Base-by-base conservation (phyloP, 2,888 invertebrate species). In the Drosophila neonasuta region DNA sequence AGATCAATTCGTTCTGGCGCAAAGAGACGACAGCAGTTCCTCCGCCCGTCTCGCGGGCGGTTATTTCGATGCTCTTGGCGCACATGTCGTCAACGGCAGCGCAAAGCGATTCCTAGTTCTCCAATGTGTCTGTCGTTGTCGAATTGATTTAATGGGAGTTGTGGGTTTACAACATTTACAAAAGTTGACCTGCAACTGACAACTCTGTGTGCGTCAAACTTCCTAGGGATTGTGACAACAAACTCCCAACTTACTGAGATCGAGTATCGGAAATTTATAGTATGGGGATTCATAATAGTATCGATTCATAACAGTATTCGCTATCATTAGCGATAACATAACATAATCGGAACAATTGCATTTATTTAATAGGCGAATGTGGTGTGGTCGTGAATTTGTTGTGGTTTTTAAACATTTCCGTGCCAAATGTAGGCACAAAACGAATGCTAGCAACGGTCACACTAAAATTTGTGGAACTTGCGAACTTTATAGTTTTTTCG, bases 1-100 rank as follows among this genome's bases (percentile, higher is more conserved):
- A 39, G 10, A 83, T 69, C 2, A 67, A 61, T 46, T 83, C 87
- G n/a, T 74, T 70, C 20, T 55, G 48, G 13, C 81, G 84, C 57
- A 81, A 32, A 2, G 81, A 73, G 9, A 81, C 71, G 4, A 55
- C 45, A 1, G 46, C 73, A n/a, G 64, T 63, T 2, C 20, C 39
- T 2, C 51, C 64, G 9, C 62, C 50, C 1, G 68, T 56, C 48
- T 86, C 86, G 2, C 39, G 15, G 50, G 80, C 84, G 9, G 55
- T 65, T 11, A 81, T 86, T 29, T 73, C 68, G 10, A 81, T 86
- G 32, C 44, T 41, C n/a, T 57, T 57, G 17, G 54, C 57, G n/a
- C 42, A 46, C 62, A 66, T 77, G 15, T 5, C n/a, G 15, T 15
- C 36, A 36, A 2, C 11, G 0, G n/a, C 11, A 5, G n/a, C 6